These are phyloP conservation scores for Scaptomyza parva DNA, from an alignment of 2,888 invertebrate genomes.

Conservation along the genomic window DNA sequence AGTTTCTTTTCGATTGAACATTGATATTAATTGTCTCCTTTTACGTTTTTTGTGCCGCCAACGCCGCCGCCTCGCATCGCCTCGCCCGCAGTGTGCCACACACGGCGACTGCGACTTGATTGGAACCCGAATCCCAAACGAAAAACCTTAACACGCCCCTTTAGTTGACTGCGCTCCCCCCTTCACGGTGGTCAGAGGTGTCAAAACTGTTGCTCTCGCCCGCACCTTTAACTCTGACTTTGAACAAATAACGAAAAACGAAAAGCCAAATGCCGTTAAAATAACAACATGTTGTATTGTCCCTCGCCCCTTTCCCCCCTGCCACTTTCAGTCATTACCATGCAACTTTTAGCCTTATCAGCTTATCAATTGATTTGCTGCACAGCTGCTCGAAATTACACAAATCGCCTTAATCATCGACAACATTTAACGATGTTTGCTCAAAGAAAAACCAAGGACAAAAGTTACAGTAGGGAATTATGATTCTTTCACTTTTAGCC, in stretches of 20 bases:
- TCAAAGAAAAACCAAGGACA: background rate
- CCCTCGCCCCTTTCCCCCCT: background rate
- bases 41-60: conserved; percentile 37
- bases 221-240: conserved; percentile 36
- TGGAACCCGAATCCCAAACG: conserved; percentile 3
- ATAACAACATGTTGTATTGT: conserved; percentile 36
- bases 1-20: conserved; percentile 54
- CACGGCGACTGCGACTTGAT: conserved; percentile 26
- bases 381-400: conserved; percentile 37
- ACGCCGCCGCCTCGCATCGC: conserved; percentile 22
- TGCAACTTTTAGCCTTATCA: conserved; percentile 31
- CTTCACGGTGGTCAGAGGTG: conserved; percentile 45
- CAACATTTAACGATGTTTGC: conserved; percentile 6
- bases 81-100: conserved; percentile 47
- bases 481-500: too few species aligned
- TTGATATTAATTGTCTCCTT: conserved; percentile 71
- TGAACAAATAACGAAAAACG: background rate
- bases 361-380: conserved; percentile 31
- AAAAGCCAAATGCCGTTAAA: conserved; percentile 26
- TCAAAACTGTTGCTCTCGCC: conserved; percentile 40
- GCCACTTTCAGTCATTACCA: background rate
- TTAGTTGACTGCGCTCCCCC: conserved; percentile 13
- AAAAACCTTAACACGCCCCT: conserved; percentile 8
- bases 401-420: conserved; percentile 24
- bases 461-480: too few species aligned